Evolutionary conservation across 2,113 vertebrate genomes (phyloP), one percentile per base, ranked within the genome.

Genomic region (Ammodytes dubius): DNA sequence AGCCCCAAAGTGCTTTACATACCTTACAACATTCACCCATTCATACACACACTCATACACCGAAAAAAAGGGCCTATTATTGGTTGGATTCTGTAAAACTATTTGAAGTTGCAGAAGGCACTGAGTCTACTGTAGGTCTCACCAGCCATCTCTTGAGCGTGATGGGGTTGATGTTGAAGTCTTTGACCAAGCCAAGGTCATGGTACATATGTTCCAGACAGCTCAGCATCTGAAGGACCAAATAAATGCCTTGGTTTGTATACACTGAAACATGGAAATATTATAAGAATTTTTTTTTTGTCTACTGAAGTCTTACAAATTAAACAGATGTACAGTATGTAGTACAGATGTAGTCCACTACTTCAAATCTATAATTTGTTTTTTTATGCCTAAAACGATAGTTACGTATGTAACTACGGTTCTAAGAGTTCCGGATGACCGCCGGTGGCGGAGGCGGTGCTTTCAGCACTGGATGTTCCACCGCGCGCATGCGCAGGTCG

Each of bases 131-230:
- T 27, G 27, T 27, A 0, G 39, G 13, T 69, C 90, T 90, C 91
- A 99, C 98, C 96, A 99, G 90, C 97, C 98, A 99, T 74, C 97
- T 95, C 90, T 96, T 97, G 74, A 99, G 73, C 0, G 96, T 99
- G 89, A 99, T 94, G 6, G 97, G 97, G 90, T 98, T 97, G 89
- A 99, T 97, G 92, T 92, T 95, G 91, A 99, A 99, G 88, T 97
- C 96, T 82, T 91, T 94, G 5, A 98, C 97, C 81, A 99, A 74
- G 19, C 97, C 96, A 5, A 99, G 96, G 87, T 99, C 97, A 0
- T 98, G 96, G 92, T 97, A 99, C 97, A 99, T 98, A 53, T 98
- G 96, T 79, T 99, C 98, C 86, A 99, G 88, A 82, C 97, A 99
- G 88, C 97, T 98, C 90, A 99, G 96, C 98, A 99, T 99, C 98